These are phyloP conservation scores for Diadophis punctatus DNA, from an alignment of 2,113 vertebrate genomes.

Conservation along the genomic window DNA sequence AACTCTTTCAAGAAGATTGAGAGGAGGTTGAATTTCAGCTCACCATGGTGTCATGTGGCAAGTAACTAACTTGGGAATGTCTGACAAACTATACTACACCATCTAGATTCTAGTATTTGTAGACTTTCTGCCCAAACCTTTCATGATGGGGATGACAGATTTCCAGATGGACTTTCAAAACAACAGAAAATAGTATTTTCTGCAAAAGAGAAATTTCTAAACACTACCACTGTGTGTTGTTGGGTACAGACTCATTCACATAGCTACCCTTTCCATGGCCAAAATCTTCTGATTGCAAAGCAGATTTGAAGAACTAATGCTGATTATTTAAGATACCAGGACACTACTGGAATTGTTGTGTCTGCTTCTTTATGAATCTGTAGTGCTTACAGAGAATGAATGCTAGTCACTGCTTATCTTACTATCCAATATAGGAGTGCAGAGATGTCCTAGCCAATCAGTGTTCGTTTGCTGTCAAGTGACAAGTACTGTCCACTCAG, in stretches of 20 bases:
- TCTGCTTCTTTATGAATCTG: not conserved
- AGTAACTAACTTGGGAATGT: not conserved
- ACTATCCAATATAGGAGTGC: not conserved
- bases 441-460: not conserved
- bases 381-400: not conserved
- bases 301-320: not conserved
- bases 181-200: not conserved
- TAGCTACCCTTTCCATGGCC: not conserved
- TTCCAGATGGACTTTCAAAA: not conserved
- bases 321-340: not conserved
- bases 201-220: not conserved
- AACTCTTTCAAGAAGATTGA: conserved; percentile 69
- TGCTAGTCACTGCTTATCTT: not conserved
- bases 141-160: not conserved
- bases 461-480: not conserved
- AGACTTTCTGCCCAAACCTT: not conserved
- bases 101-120: not conserved
- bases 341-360: not conserved
- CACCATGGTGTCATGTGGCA: not conserved
- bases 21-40: conserved; percentile 49
- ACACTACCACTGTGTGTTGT: not conserved
- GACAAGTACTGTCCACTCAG: not conserved
- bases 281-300: not conserved
- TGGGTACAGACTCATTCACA: not conserved
- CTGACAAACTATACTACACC: not conserved